A percentile compares a stretch with the other conserved stretches of the same genome.
Conservation (phyloP, 2,888 invertebrate genomes). For the Eristalis arbustorum region DNA sequence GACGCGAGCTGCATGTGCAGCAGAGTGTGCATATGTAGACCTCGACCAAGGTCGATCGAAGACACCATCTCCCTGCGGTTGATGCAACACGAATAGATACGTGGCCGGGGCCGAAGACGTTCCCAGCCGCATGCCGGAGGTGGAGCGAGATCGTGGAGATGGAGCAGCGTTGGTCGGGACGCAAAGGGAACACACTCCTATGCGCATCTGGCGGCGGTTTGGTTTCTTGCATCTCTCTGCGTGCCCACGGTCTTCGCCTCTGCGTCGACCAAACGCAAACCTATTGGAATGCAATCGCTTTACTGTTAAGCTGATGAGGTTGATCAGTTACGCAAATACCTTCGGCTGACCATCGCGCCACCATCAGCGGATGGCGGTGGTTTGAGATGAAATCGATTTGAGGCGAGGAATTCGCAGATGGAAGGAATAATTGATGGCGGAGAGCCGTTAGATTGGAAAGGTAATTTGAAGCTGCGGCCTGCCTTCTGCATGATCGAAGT, state of each 20-base stretch:
- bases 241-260: neutral
- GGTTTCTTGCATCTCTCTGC: neutral
- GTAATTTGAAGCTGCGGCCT: neutral
- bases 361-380: neutral
- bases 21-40: constrained; percentile 49
- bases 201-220: neutral
- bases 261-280: constrained; percentile 25
- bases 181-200: neutral
- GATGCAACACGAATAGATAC: constrained; percentile 27
- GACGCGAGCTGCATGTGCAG: constrained; percentile 48
- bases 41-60: constrained; percentile 69
- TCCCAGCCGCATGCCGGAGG: neutral
- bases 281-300: constrained; percentile 41
- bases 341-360: neutral
- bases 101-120: constrained; percentile 4
- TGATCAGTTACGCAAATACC: constrained; percentile 50
- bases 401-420: neutral
- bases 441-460: neutral
- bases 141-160: neutral
- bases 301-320: constrained; percentile 49
- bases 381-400: neutral
- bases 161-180: neutral
- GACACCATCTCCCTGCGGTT: constrained; percentile 46
- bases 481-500: too few species aligned
- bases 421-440: neutral